Evolutionary conservation across 2,797 vertebrate species (phyloP), one percentile per base, ranked within the genome.

Genomic region (Clarias platycephalus): DNA sequence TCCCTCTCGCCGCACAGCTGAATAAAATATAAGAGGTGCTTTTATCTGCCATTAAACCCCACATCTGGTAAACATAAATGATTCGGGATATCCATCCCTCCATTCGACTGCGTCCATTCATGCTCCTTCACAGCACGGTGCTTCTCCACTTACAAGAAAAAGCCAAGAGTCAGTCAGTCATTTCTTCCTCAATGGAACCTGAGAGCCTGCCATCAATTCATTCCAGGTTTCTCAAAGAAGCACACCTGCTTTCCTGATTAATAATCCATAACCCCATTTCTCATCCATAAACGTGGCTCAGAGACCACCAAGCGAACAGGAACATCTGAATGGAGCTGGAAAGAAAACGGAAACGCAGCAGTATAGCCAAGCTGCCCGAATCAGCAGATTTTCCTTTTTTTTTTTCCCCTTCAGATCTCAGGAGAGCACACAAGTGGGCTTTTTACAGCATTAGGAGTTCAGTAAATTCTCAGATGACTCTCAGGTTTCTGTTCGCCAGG

Each of bases 21-120:
- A 95, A 96, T 96, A 93, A 95, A 95, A 93, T 86, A 95, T 94
- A 91, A 94, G 89, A 72, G 74, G 66, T 90, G 94, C 94, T 96
- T 95, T 95, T 94, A 95, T 93, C 91, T 66, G 89, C 94, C 93
- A 94, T 94, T 93, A 95, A 92, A 95, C 92, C 92, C 91, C 62
- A 80, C 74, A 88, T 85, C 68, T 83, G 79, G 63, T 66, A 37
- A 83, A 37, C 71, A 83, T 64, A 71, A 75, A 34, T 24, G 62
- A 94, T 93, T 93, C 93, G 91, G 88, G 92, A 74, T 81, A 77
- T 81, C 49, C 28, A 78, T 84, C 87, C 78, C 82, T 86, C 82
- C 63, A 83, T 87, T 82, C 88, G 88, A 91, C 89, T 91, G 89
- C 15, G 40, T 66, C 88, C 90, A 92, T 92, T 91, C 94, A 89